These are phyloP conservation scores for Fulica atra DNA, from an alignment of 2,113 vertebrate genomes.

Conservation along the genomic window DNA sequence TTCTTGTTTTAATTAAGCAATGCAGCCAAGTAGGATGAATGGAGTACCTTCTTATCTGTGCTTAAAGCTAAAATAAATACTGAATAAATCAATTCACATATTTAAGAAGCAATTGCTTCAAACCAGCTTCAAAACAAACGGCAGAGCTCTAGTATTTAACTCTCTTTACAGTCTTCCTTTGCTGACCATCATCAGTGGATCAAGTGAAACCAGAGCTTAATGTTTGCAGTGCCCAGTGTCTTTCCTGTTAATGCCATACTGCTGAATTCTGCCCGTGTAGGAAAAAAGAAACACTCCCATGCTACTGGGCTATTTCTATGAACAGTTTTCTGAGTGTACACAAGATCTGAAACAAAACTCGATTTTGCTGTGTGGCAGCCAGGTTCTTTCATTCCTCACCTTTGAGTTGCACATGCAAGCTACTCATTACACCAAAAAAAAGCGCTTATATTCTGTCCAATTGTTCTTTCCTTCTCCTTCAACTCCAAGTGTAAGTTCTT, in stretches of 20 bases:
- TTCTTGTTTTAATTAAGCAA: not conserved
- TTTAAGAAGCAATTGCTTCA: not conserved
- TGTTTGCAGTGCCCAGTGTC: not conserved
- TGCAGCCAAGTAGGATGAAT: not conserved
- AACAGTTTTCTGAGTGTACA: not conserved
- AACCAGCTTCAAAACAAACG: not conserved
- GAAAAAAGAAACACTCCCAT: not conserved
- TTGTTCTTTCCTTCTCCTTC: not conserved
- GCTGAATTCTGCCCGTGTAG: not conserved
- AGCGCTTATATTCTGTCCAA: not conserved
- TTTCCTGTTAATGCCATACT: not conserved
- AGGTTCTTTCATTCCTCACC: not conserved
- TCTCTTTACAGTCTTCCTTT: not conserved
- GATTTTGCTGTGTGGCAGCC: not conserved
- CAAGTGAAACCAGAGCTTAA: not conserved
- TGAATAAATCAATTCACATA: not conserved
- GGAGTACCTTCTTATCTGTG: not conserved
- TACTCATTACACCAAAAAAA: not conserved
- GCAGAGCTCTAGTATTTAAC: not conserved
- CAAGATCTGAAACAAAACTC: not conserved
- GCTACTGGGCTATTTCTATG: not conserved
- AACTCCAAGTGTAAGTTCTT: not conserved
- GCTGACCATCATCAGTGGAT: not conserved
- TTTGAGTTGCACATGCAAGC: not conserved
- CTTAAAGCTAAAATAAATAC: not conserved